phyloP scores from a whole-genome alignment of 2,113 vertebrate species.

The Trichechus manatus region DNA sequence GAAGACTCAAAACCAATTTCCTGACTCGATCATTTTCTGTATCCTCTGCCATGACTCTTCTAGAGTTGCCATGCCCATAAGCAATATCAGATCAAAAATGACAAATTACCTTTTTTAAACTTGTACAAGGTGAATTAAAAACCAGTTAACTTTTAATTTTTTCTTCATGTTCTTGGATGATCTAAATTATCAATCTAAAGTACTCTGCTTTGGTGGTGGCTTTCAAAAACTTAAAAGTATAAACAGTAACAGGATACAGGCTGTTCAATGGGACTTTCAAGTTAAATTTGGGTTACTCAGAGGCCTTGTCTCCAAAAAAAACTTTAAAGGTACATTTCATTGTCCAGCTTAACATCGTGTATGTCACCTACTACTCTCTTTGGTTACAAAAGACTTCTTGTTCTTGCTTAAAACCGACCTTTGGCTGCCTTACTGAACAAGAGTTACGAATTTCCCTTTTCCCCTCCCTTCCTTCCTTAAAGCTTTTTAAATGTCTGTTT shows the following conservation, averaged over 20 bases:
- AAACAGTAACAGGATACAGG: conserved; percentile 39
- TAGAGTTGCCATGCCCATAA: conserved; percentile 81
- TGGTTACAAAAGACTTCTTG: conserved; percentile 17
- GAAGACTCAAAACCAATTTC: conserved; percentile 87
- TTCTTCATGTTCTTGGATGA: conserved; percentile 76
- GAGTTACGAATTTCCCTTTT: conserved; percentile 23
- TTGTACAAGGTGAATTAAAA: conserved; percentile 86
- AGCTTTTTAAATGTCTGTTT: conserved; percentile 57
- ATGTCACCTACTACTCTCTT: background rate
- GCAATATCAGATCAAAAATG: conserved; percentile 85
- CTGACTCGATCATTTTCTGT: conserved; percentile 85
- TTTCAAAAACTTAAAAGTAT: conserved; percentile 71
- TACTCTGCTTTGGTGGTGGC: conserved; percentile 67
- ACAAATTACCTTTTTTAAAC: conserved; percentile 86
- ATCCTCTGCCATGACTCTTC: conserved; percentile 82
- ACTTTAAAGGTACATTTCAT: conserved; percentile 59
- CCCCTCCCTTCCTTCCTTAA: conserved; percentile 11
- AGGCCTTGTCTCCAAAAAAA: conserved; percentile 40
- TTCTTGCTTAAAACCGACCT: conserved; percentile 55
- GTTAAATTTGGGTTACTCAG: conserved; percentile 54
- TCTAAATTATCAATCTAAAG: conserved; percentile 84
- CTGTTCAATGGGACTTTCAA: conserved; percentile 52
- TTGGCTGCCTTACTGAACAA: conserved; percentile 46
- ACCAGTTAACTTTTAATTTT: conserved; percentile 87
- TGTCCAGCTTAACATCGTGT: conserved; percentile 16